Base-by-base conservation (phyloP, 2,113 vertebrate genomes). In the Lethenteron camtschaticum region DNA sequence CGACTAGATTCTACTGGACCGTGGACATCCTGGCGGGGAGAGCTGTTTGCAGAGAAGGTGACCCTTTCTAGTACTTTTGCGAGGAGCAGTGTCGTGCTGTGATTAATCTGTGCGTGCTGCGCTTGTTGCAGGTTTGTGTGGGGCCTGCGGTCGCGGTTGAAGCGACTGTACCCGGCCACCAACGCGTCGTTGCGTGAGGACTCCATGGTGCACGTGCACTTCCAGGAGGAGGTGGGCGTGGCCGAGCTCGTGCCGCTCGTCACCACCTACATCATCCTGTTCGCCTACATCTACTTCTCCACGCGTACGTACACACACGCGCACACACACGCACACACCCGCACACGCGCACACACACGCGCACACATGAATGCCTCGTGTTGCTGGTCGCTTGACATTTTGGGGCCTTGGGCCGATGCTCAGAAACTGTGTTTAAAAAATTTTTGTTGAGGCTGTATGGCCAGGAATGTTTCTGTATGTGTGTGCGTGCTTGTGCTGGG, bases 201-300 rank as follows among this genome's bases (percentile, higher is more conserved):
- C 73, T 87, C 78, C 78, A 84, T 99, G 75, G 79, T 91, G 0
- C 92, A 99, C 0, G 86, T 96, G 70, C 92, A 96, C 81, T 99
- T 96, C 80, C 95, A 96, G 76, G 94, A 96, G 71, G 92, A 99
- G 82, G 95, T 96, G 0, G 92, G 92, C 73, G 76, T 96, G 0
- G 88, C 94, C 0, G 94, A 99, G 75, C 88, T 99, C 68, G 88
- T 96, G 72, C 94, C 92, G 9, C 83, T 99, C 0, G 90, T 99
- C 80, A 95, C 94, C 79, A 99, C 94, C 59, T 99, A 99, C 80
- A 87, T 96, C 78, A 96, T 99, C 74, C 83, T 96, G 41, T 99
- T 99, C 0, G 94, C 92, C 72, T 99, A 99, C 81, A 99, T 96
- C 83, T 99, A 96, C 82, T 99, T 99, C 82, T 99, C 94, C 78